Base-by-base conservation (phyloP, 2,797 vertebrate species). In the Chelon auratus region DNA sequence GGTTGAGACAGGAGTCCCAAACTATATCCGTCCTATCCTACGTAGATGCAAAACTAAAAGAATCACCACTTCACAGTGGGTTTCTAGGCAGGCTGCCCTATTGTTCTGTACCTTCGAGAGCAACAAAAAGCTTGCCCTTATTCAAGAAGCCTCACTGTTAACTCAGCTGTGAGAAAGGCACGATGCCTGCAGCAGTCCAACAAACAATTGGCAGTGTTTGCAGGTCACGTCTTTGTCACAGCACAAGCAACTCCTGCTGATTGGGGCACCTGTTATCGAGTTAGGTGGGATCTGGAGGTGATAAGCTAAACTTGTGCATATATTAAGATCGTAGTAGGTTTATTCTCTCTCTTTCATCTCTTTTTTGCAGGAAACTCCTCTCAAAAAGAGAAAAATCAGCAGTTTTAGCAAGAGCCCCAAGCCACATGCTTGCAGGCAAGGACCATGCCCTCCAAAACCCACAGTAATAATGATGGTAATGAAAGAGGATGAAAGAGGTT, bases 81-180 rank as follows among this genome's bases (percentile, higher is more conserved):
- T 60, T 68, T 64, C 45, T 50, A 20, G 24, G 45, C 45, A 43
- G 73, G 9, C 66, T 68, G 13, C 55, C 40, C 48, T 3, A 14
- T n/a, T 18, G 1, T 12, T 47, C 56, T 33, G 12, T 17, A 52
- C 8, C 72, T 57, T 26, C 33, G 24, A 55, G 58, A 65, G 76
- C 30, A 72, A 59, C 3, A 66, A 66, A 69, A n/a, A 56, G 26
- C n/a, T 0, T 11, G 14, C 37, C 36, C 50, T 72, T 36, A 42
- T 69, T 53, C 69, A 77, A 74, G 64, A 75, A 14, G 20, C 57
- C 40, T 62, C 22, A 15, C 63, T 62, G 68, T 72, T 81, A 47
- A 69, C 33, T 83, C 48, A 84, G 65, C 73, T 77, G 65, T 63
- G 68, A 64, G 37, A 71, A 70, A 78, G 57, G 39, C 53, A 62